A percentile compares a stretch with the other conserved stretches of the same genome.
Conservation (phyloP, 2,797 vertebrate species). For the Tragelaphus oryx region DNA sequence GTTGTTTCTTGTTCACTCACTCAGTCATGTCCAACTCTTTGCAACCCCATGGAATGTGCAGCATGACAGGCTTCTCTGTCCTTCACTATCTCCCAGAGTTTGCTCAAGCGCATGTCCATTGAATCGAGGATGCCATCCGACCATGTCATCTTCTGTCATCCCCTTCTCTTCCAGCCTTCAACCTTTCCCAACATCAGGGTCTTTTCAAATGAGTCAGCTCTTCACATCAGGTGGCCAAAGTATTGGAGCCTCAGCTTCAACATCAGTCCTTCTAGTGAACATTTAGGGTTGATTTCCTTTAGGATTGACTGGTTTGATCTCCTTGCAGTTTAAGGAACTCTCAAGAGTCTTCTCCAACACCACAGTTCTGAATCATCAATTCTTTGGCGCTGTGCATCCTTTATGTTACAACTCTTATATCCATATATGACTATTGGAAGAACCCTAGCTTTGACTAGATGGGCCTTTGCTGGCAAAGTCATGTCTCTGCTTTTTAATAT, state of each 20-base stretch:
- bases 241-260: background rate
- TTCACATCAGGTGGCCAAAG: background rate
- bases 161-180: background rate
- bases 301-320: background rate
- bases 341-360: background rate
- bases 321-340: background rate
- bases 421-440: background rate
- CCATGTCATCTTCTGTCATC: background rate
- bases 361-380: background rate
- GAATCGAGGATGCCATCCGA: background rate
- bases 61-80: background rate
- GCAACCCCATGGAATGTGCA: background rate
- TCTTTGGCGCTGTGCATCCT: background rate
- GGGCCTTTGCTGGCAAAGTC: background rate
- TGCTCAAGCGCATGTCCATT: background rate
- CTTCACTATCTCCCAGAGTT: background rate
- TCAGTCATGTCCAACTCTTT: background rate
- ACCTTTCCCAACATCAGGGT: background rate
- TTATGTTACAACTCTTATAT: background rate
- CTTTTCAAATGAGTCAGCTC: background rate
- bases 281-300: background rate
- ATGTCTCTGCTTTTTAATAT: background rate
- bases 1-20: background rate
- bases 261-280: background rate
- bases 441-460: background rate